Percentiles rank a stretch among this genome's conserved stretches.
Evolutionary conservation across 2,888 invertebrate genomes (phyloP).

Genomic region (Hypercompe scribonia): DNA sequence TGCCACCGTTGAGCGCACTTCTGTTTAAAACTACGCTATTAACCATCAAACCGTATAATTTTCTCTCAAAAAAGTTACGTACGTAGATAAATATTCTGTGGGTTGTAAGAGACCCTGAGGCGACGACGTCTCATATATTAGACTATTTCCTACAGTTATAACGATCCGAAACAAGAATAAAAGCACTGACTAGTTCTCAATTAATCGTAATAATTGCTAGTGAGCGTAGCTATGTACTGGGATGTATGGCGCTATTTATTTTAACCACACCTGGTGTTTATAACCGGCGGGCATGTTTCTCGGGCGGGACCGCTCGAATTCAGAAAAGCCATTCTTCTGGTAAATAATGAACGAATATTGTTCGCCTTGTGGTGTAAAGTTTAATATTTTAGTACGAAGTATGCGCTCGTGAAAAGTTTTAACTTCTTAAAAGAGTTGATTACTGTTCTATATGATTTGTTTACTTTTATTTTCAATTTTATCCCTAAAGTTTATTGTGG

Average conservation of each 20-base stretch:
- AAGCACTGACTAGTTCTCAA: slow-evolving; percentile 67
- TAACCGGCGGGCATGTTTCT: slow-evolving; percentile 48
- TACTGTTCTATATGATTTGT: background rate
- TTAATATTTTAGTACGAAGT: slow-evolving; percentile 37
- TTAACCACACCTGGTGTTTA: slow-evolving; percentile 69
- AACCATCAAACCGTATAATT: slow-evolving; percentile 57
- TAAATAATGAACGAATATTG: slow-evolving; percentile 51
- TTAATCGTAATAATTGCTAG: slow-evolving; percentile 75
- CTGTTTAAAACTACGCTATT: slow-evolving; percentile 64
- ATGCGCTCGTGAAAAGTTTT: slow-evolving; percentile 26
- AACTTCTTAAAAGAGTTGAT: slow-evolving; percentile 23
- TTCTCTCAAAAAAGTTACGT: slow-evolving; percentile 56
- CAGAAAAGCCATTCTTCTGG: slow-evolving; percentile 47
- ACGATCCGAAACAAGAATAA: slow-evolving; percentile 66
- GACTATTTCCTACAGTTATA: slow-evolving; percentile 57
- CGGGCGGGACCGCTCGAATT: slow-evolving; percentile 38
- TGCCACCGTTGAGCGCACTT: slow-evolving; percentile 60
- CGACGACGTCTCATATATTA: slow-evolving; percentile 60
- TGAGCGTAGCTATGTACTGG: slow-evolving; percentile 59
- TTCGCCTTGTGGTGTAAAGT: slow-evolving; percentile 39
- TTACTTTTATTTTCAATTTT: background rate
- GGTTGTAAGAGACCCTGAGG: slow-evolving; percentile 48
- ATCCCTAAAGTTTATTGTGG: background rate
- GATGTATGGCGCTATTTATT: slow-evolving; percentile 69
- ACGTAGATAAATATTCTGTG: slow-evolving; percentile 54